Base-by-base conservation (phyloP, 2,888 invertebrate species). In the Nyleta sp. region DNA sequence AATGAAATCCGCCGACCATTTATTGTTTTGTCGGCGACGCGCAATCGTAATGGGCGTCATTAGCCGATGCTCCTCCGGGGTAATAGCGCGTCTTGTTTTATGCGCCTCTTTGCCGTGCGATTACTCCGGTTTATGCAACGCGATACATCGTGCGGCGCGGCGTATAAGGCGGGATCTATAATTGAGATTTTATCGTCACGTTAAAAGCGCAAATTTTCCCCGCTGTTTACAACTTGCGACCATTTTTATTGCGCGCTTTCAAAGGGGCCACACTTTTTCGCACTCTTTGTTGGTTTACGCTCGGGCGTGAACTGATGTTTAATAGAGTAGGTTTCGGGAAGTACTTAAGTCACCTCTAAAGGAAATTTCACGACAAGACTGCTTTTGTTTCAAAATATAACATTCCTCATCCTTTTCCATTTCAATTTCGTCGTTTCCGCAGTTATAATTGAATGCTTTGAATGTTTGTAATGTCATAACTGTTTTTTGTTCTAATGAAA, bases 31-130 rank as follows among this genome's bases (percentile, higher is more conserved):
- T 64, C 71, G 59, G 70, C 73, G 24, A 48, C 33, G 55, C 72
- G 68, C 84, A 83, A 84, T 80, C 82, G 79, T 83, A 81, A 82
- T 77, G 65, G 73, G 80, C 57, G 53, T 84, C 81, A 84, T 86
- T 85, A 87, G 81, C 81, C 81, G 80, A 85, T 86, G 81, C 77
- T 80, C 72, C 62, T 44, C 50, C 68, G 59, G 52, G 76, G 78
- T 84, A 85, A 85, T 84, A 82, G 79, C 74, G 78, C 79, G 77
- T 67, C 68, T 71, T 80, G 77, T 84, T 87, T 85, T 84, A 84
- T 80, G 82, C 24, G 57, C 76, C 84, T 85, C 84, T 87, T 86
- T 85, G 84, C 83, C 80, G 60, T 75, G 82, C 84, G 82, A 87
- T 86, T 86, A 86, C 82, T 80, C 78, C 73, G 81, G 80, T 83